Evolutionary conservation across 2,888 invertebrate species (phyloP).

Genomic region (Eristalinus aeneus): DNA sequence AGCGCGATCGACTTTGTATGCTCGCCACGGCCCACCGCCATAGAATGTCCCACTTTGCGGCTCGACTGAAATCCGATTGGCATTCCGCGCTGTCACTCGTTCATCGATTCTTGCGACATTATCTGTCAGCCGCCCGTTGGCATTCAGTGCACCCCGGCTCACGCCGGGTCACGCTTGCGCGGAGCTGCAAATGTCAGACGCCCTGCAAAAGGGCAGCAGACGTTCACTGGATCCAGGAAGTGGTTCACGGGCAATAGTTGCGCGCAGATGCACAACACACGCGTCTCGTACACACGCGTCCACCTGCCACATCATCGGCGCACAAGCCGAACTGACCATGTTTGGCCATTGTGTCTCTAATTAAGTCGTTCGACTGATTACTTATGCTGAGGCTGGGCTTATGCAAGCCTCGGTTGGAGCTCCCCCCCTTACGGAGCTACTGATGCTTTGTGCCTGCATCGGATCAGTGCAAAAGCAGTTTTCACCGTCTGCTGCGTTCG

Average conservation of each 20-base stretch:
- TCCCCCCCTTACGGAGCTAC: not conserved
- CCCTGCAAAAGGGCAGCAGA: not conserved
- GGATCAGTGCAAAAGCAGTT: slow-evolving; percentile 13
- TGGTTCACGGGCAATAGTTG: not conserved
- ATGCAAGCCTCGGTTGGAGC: not conserved
- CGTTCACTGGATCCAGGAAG: not conserved
- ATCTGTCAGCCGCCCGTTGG: not conserved
- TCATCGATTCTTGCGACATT: not conserved
- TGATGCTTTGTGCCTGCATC: not conserved
- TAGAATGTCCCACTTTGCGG: not conserved
- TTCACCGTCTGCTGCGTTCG: slow-evolving; percentile 56
- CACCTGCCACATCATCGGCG: not conserved
- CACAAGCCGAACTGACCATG: not conserved
- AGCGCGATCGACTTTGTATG: not conserved
- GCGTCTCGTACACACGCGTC: not conserved
- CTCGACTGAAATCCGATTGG: not conserved
- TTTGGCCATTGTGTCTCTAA: not conserved
- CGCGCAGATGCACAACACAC: not conserved
- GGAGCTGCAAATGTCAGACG: not conserved
- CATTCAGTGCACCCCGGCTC: not conserved
- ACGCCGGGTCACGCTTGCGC: not conserved
- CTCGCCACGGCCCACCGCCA: not conserved
- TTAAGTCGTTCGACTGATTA: not conserved
- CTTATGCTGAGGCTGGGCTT: not conserved
- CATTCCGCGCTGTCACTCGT: not conserved